Evolutionary conservation across 2,113 vertebrate genomes (phyloP), one percentile per base, ranked within the genome.

Genomic region (Hemicordylus capensis): DNA sequence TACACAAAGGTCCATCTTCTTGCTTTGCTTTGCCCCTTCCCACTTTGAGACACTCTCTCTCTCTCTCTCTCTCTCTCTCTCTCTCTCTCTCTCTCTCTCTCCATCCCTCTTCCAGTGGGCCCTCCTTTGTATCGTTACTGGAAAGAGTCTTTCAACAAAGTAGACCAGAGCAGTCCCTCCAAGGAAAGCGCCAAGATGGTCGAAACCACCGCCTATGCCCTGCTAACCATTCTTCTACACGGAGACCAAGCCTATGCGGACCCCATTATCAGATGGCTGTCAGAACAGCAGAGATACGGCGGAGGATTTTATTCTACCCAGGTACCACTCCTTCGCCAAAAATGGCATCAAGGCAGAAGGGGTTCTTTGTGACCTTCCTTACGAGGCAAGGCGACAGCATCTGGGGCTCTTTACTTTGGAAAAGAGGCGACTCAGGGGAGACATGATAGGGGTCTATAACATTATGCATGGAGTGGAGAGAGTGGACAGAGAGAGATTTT

Each of bases 271-370:
- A 93, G 80, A 26, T 99, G 98, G 98, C 91, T 99, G 72, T 97
- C 97, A 4, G 98, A 98, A 89, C 96, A 99, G 31, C 98, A 99
- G 91, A 95, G 97, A 82, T 95, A 98, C 0, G 98, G 98, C 72
- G 97, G 97, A 15, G 98, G 97, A 28, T 97, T 98, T 94, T 96
- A 96, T 89, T 98, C 98, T 0, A 95, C 97, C 15, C 98, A 98
- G 98, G 99, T 99, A 86, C 12, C n/a, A 87, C 74, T 46, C 87
- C 83, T 61, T 56, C 44, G 26, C 6, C 8, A 85, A 10, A 22
- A 6, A 20, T n/a, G n/a, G n/a, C n/a, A n/a, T n/a, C n/a, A n/a
- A n/a, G n/a, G n/a, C n/a, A n/a, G n/a, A n/a, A n/a, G n/a, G n/a
- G n/a, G n/a, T n/a, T n/a, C n/a, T n/a, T n/a, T n/a, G n/a, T n/a